Evolutionary conservation across 2,113 vertebrate species (phyloP).

Genomic region (Tinamus guttatus): DNA sequence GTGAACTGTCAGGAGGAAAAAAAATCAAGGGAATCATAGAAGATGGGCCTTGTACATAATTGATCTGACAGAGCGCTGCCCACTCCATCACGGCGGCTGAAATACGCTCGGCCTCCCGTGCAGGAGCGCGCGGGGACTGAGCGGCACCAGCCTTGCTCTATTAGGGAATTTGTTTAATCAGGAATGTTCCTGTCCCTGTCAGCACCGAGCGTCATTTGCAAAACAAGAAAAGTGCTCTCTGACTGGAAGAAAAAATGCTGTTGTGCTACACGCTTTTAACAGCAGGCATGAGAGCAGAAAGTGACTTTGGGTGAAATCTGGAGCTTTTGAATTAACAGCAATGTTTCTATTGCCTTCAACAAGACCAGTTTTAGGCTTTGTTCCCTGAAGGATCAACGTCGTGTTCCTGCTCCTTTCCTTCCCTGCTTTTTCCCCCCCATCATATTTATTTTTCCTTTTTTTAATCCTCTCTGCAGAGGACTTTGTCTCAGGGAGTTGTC

Average conservation of each 20-base stretch:
- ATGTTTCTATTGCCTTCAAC: background rate
- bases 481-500: background rate
- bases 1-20: constrained; percentile 78
- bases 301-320: background rate
- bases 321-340: background rate
- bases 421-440: background rate
- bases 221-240: constrained; percentile 34
- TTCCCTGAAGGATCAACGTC: background rate
- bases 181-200: constrained; percentile 59
- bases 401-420: background rate
- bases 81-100: constrained; percentile 70
- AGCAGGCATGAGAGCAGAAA: constrained; percentile 32
- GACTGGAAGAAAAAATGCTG: constrained; percentile 50
- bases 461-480: background rate
- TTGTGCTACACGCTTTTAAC: constrained; percentile 19
- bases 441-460: background rate
- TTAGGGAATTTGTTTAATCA: constrained; percentile 71
- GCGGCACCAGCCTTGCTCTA: constrained; percentile 60
- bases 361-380: background rate
- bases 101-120: constrained; percentile 59
- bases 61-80: constrained; percentile 81
- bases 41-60: constrained; percentile 78
- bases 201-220: constrained; percentile 31
- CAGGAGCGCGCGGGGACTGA: constrained; percentile 63
- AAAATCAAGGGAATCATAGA: constrained; percentile 77